Conservation (phyloP, 2,797 vertebrate species). For the Orientallactaga sibirica region DNA sequence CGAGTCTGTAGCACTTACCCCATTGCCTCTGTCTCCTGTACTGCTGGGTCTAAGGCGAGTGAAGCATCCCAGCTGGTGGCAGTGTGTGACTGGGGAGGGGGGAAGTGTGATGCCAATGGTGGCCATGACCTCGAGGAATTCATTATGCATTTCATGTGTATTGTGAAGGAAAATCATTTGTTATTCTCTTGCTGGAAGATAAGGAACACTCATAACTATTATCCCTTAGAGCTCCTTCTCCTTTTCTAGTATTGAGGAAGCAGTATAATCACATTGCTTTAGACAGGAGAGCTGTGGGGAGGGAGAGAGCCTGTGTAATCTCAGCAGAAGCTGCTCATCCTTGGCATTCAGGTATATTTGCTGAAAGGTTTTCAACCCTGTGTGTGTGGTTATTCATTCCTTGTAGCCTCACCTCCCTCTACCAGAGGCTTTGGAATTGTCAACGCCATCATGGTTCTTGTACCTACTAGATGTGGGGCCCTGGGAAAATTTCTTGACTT, state of each 20-base stretch:
- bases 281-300: background rate
- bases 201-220: background rate
- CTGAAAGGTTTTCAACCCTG: background rate
- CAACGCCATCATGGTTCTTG: background rate
- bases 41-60: background rate
- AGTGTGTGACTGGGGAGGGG: background rate
- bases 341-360: conserved; percentile 3
- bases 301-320: background rate
- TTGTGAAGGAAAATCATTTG: background rate
- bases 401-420: background rate
- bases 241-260: background rate
- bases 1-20: no score
- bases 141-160: background rate
- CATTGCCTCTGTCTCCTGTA: background rate
- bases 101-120: no score
- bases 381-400: background rate
- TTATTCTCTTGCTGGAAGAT: background rate
- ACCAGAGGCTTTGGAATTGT: background rate
- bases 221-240: background rate
- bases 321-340: background rate
- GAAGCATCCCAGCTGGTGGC: background rate
- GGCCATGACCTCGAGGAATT: background rate
- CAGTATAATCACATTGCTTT: background rate
- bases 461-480: background rate
- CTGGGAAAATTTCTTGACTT: background rate